Evolutionary conservation across 2,113 vertebrate species (phyloP).

Genomic region (Rhinichthys klamathensis): DNA sequence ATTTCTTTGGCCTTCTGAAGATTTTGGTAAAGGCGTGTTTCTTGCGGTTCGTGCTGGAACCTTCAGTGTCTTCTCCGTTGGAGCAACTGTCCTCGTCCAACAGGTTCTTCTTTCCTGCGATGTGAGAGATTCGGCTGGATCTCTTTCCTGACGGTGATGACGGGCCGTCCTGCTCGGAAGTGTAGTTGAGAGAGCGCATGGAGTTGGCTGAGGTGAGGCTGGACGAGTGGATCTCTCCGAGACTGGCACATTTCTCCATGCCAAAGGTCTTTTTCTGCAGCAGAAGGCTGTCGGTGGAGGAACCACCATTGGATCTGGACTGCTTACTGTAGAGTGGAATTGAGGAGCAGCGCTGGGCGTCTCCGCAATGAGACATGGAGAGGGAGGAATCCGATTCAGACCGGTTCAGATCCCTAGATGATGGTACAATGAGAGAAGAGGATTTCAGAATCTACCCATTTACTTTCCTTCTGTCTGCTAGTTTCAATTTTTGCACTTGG

Average conservation of each 20-base stretch:
- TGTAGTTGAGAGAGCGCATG: constrained; percentile 83
- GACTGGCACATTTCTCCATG: constrained; percentile 87
- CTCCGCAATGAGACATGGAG: constrained; percentile 77
- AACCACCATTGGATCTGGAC: constrained; percentile 72
- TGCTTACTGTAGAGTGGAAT: constrained; percentile 60
- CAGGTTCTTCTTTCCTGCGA: constrained; percentile 77
- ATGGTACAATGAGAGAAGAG: not conserved
- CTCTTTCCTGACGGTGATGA: constrained; percentile 54
- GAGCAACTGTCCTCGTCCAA: constrained; percentile 82
- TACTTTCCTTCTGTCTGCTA: not conserved
- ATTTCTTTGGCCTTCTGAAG: constrained; percentile 82
- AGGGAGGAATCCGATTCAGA: constrained; percentile 92
- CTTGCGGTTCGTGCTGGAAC: constrained; percentile 78
- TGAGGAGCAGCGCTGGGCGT: constrained; percentile 70
- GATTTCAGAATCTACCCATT: not conserved
- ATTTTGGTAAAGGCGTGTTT: constrained; percentile 89
- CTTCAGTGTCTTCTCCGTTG: constrained; percentile 83
- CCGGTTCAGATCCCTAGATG: constrained; percentile 83
- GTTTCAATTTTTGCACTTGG: not conserved
- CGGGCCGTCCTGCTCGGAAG: constrained; percentile 68
- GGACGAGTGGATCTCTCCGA: constrained; percentile 82
- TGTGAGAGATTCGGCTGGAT: constrained; percentile 76
- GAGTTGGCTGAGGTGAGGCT: constrained; percentile 77
- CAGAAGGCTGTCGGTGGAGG: constrained; percentile 73
- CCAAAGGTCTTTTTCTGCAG: constrained; percentile 73